Conservation (phyloP, 2,888 invertebrate genomes). For the Anorthoa munda region DNA sequence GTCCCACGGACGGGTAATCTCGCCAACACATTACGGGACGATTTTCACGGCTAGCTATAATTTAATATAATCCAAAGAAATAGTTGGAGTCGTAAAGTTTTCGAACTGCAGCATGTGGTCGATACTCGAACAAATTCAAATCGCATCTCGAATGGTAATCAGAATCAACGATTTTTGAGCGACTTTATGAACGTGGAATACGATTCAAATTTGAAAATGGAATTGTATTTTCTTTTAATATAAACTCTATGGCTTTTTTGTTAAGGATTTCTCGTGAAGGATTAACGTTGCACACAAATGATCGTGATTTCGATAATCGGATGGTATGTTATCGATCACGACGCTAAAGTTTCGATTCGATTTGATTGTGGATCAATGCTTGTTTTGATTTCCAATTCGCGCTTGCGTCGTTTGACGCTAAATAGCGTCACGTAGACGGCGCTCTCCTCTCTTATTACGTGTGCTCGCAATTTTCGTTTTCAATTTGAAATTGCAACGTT, state of each 20-base stretch:
- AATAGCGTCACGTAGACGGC: conserved; percentile 89
- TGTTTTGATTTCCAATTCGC: conserved; percentile 91
- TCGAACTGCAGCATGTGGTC: conserved; percentile 66
- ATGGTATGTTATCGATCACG: conserved; percentile 89
- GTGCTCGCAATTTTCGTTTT: conserved; percentile 85
- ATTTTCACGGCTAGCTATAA: conserved; percentile 91
- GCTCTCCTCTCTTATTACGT: conserved; percentile 79
- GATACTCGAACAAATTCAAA: conserved; percentile 67
- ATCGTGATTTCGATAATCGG: conserved; percentile 90
- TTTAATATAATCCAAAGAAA: conserved; percentile 91
- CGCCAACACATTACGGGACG: conserved; percentile 89
- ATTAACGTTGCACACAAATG: conserved; percentile 78
- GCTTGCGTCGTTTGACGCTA: conserved; percentile 89
- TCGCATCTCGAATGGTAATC: conserved; percentile 57
- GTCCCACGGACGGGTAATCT: conserved; percentile 88
- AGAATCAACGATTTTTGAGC: conserved; percentile 42
- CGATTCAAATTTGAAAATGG: conserved; percentile 72
- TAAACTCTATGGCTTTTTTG: conserved; percentile 65
- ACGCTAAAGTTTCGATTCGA: conserved; percentile 88
- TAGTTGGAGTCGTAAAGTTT: conserved; percentile 84
- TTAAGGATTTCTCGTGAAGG: conserved; percentile 59
- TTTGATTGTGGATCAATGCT: conserved; percentile 88
- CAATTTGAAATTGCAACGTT: conserved; percentile 79
- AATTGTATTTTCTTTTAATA: conserved; percentile 51
- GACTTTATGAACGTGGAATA: conserved; percentile 69